Base-by-base conservation (phyloP, 2,113 vertebrate species). In the Etheostoma cragini region DNA sequence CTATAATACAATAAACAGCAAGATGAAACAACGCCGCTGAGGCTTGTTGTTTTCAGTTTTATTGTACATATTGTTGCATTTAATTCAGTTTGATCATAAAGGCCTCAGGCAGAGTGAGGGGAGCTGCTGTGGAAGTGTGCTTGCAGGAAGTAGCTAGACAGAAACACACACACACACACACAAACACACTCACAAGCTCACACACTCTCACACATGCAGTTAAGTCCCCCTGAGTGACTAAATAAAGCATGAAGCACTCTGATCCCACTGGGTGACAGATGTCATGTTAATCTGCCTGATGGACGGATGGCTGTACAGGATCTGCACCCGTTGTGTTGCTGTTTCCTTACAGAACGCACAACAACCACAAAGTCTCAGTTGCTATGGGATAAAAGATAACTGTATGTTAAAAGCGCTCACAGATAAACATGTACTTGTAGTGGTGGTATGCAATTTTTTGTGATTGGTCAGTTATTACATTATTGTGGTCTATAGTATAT, bases 241-340 rank as follows among this genome's bases (percentile, higher is more conserved):
- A 92, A 91, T 86, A 84, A 88, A 90, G 84, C 90, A 92, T 61
- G 89, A 89, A 85, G 80, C 82, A 60, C 71, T 50, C 83, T 87
- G 89, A 92, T 89, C 83, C 83, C 65, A 84, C 87, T 81, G 89
- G 80, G 87, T 88, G 91, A 91, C 91, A 91, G 93, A 93, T 94
- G 93, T 91, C 93, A 90, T 88, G 84, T 93, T 93, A 91, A 94
- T 93, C 91, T 91, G 84, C 83, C 85, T 88, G 87, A 89, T 89
- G 88, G 88, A 87, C 26, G 53, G 83, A 86, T 24, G 72, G 79
- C 77, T 82, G 77, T 38, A 76, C 49, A 61, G 77, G 81, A 91
- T 84, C 52, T 76, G 76, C 75, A 75, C 76, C 67, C 50, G 4
- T 63, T 87, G 30, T 30, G 30, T 30, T 30, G 30, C 66, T 90